Evolutionary conservation across 1,140 invertebrate species (phyloP).

Genomic region (Pseudoatta argentina): DNA sequence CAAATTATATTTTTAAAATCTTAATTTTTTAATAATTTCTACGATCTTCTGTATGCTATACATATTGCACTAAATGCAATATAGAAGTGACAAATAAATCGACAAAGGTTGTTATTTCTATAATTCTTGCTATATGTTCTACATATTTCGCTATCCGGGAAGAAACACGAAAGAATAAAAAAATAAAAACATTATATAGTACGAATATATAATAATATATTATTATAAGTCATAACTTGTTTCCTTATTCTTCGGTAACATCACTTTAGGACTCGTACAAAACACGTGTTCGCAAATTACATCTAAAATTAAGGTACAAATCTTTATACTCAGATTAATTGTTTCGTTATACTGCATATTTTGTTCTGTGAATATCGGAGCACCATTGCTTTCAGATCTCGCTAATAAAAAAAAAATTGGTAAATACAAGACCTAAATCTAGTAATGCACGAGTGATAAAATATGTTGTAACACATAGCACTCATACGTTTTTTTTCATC

Average conservation of each 20-base stretch:
- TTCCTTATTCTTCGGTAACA: neutral
- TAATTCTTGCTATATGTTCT: no score
- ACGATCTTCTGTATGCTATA: no score
- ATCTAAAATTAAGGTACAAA: constrained; percentile 30
- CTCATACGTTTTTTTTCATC: neutral
- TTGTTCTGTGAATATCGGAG: neutral
- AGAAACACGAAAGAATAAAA: no score
- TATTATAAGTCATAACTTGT: constrained; percentile 53
- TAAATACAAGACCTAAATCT: neutral
- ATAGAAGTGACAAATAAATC: no score
- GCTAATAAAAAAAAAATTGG: neutral
- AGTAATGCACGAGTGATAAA: constrained; percentile 22
- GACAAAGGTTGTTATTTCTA: no score
- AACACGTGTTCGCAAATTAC: neutral
- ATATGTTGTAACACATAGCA: neutral
- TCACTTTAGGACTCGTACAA: neutral
- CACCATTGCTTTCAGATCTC: neutral
- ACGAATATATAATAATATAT: constrained; percentile 65
- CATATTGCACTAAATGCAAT: no score
- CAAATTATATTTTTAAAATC: no score
- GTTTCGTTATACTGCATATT: neutral
- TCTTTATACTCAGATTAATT: constrained; percentile 2
- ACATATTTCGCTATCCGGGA: no score
- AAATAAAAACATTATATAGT: neutral
- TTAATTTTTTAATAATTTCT: no score